phyloP scores from a whole-genome alignment of 2,888 invertebrate species.

The Gastracanthus pulcherrimus region DNA sequence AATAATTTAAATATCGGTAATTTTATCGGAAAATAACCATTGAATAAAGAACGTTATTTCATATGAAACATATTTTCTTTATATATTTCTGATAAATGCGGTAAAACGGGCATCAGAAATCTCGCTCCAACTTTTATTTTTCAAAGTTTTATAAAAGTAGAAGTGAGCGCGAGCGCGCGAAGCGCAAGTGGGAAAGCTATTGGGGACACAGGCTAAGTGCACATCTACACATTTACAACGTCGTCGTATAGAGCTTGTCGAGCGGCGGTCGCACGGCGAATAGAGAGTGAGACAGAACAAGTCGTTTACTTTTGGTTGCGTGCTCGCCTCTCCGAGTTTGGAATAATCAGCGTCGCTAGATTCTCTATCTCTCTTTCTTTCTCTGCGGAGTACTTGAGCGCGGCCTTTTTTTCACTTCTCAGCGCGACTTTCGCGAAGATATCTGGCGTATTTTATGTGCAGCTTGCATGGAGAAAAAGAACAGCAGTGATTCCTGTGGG shows the following conservation, averaged over 20 bases:
- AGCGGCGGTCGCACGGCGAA: too few relatives aligned
- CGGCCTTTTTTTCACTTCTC: background rate
- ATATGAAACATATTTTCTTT: too few relatives aligned
- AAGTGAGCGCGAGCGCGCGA: background rate
- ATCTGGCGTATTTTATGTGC: too few relatives aligned
- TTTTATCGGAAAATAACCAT: too few relatives aligned
- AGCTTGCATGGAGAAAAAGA: too few relatives aligned
- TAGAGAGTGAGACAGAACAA: too few relatives aligned
- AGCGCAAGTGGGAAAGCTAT: background rate
- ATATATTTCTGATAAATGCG: background rate
- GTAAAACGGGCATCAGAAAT: background rate
- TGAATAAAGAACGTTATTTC: too few relatives aligned
- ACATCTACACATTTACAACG: background rate
- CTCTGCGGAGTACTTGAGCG: background rate
- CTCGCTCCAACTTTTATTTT: background rate
- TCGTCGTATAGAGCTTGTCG: too few relatives aligned
- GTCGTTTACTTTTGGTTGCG: conserved; percentile 33
- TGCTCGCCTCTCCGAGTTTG: conserved; percentile 7
- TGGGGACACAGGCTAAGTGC: background rate
- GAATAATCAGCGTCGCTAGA: conserved; percentile 26
- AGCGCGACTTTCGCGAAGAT: background rate
- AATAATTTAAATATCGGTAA: too few relatives aligned
- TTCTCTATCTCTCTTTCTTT: background rate
- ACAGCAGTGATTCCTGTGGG: too few relatives aligned
- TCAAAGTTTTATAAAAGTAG: background rate